Percentiles rank a stretch among this genome's conserved stretches.
These are phyloP conservation scores for Atethmia centrago DNA, from an alignment of 2,888 invertebrate genomes.

Conservation along the genomic window DNA sequence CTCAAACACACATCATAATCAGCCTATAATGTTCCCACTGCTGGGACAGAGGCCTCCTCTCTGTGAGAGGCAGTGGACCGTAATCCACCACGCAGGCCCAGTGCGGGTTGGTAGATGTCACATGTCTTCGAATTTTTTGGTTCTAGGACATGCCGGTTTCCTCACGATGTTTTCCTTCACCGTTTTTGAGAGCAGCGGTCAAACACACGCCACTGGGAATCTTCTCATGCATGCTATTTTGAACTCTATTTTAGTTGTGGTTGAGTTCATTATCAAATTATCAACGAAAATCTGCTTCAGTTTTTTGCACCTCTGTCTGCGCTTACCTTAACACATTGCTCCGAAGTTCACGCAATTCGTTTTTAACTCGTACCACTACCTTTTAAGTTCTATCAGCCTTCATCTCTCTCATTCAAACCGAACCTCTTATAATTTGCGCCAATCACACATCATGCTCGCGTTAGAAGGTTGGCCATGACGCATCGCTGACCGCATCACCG, in stretches of 20 bases:
- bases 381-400: not conserved
- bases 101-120: too few species aligned
- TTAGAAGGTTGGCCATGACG: conserved; percentile 71
- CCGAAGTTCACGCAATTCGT: not conserved
- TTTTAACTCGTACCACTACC: not conserved
- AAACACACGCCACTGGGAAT: too few species aligned
- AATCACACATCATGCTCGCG: conserved; percentile 63
- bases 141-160: too few species aligned
- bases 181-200: too few species aligned
- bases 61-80: too few species aligned
- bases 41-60: too few species aligned
- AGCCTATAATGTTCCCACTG: too few species aligned
- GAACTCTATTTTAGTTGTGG: not conserved
- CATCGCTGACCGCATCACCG: conserved; percentile 81
- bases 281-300: not conserved
- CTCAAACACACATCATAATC: too few species aligned
- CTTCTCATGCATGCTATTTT: not conserved
- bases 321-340: not conserved
- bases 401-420: not conserved
- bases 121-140: too few species aligned
- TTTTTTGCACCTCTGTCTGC: not conserved
- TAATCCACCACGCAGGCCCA: too few species aligned
- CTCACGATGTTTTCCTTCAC: too few species aligned
- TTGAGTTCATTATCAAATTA: not conserved
- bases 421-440: conserved; percentile 54